A percentile compares a stretch with the other conserved stretches of the same genome.
phyloP scores from a whole-genome alignment of 2,888 invertebrate genomes.

The Willowsia nigromaculata region DNA sequence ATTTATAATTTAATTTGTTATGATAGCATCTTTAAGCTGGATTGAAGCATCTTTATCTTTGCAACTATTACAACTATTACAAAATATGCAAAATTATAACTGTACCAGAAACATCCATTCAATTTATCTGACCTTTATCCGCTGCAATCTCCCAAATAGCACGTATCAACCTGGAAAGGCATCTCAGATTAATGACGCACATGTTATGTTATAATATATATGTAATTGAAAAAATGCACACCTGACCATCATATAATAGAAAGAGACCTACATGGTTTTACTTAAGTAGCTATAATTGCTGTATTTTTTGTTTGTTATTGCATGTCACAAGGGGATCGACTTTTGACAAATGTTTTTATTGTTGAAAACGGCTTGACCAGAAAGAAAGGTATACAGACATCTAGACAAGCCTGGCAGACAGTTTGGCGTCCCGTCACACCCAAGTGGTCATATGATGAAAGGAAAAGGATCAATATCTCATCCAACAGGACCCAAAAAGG shows the following conservation, averaged over 20 bases:
- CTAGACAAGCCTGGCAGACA: constrained; percentile 38
- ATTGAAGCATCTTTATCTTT: background rate
- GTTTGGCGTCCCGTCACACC: constrained; percentile 54
- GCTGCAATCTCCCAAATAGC: background rate
- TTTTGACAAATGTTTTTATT: background rate
- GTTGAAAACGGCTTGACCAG: background rate
- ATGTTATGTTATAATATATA: background rate
- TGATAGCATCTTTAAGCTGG: background rate
- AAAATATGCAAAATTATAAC: background rate
- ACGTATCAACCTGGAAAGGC: background rate
- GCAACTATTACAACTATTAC: background rate
- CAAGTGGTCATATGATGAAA: background rate
- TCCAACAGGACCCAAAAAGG: too few species aligned
- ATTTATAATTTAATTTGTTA: background rate
- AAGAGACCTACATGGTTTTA: background rate
- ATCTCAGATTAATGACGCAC: background rate
- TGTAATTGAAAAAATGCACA: background rate
- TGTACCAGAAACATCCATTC: background rate
- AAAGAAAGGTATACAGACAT: background rate
- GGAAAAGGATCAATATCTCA: background rate
- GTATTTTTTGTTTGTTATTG: background rate
- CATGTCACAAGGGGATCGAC: background rate
- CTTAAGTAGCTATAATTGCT: background rate
- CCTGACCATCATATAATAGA: background rate
- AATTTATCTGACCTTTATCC: background rate